Conservation (phyloP, 2,888 invertebrate species). For the Lasioglossum figueresi region DNA sequence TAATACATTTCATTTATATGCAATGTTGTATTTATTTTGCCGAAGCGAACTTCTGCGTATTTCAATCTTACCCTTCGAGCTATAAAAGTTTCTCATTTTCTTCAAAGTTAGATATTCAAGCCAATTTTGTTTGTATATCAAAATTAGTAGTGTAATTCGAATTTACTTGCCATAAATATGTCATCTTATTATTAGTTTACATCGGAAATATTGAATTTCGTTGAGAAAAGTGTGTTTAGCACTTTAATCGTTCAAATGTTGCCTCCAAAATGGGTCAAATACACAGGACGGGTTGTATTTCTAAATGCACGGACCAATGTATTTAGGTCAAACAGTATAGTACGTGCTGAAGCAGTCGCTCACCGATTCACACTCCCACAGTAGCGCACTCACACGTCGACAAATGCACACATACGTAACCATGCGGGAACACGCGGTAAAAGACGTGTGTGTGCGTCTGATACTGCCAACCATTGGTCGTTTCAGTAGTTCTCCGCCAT, state of each 20-base stretch:
- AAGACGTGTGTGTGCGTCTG: constrained; percentile 56
- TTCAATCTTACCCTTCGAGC: not conserved
- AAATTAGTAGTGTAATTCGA: not conserved
- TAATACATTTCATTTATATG: not conserved
- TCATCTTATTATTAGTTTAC: not conserved
- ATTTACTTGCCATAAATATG: not conserved
- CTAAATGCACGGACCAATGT: constrained; percentile 49
- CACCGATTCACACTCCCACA: constrained; percentile 31
- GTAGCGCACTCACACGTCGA: constrained; percentile 32
- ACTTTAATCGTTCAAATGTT: constrained; percentile 34
- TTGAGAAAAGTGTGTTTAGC: not conserved
- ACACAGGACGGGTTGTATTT: constrained; percentile 48
- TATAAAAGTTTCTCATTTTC: not conserved
- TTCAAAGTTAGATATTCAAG: not conserved
- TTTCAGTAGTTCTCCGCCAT: constrained; percentile 61
- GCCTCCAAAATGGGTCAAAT: constrained; percentile 29
- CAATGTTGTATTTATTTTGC: not conserved
- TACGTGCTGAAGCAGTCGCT: constrained; percentile 47
- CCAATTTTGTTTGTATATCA: not conserved
- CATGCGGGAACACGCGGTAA: constrained; percentile 66
- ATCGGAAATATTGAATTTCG: not conserved
- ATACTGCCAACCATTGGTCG: constrained; percentile 70
- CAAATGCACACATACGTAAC: constrained; percentile 54
- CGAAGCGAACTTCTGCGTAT: not conserved
- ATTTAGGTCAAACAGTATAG: constrained; percentile 68